A percentile compares a stretch with the other conserved stretches of the same genome.
These are phyloP conservation scores for Sinelater perroti DNA, from an alignment of 2,888 invertebrate genomes.

Conservation along the genomic window DNA sequence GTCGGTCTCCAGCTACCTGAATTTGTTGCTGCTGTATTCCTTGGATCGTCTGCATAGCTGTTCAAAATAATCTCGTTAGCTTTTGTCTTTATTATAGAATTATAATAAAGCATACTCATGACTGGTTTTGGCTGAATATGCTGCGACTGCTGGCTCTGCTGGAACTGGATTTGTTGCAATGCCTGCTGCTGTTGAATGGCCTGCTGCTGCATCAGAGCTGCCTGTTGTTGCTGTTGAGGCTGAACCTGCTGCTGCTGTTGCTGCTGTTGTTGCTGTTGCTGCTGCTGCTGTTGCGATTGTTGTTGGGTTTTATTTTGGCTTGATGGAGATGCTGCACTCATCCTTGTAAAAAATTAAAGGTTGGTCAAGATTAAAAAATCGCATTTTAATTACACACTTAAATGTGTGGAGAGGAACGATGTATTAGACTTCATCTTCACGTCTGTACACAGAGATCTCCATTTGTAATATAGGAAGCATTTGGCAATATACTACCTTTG, in stretches of 20 bases:
- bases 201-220: conserved; percentile 50
- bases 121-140: conserved; percentile 67
- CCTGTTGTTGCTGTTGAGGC: conserved; percentile 53
- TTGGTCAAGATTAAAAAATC: not conserved
- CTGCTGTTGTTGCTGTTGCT: conserved; percentile 50
- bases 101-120: conserved; percentile 65
- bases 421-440: conserved; percentile 36
- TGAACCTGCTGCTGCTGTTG: conserved; percentile 61
- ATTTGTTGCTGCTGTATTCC: conserved; percentile 62
- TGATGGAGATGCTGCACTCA: conserved; percentile 61
- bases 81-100: too few species aligned
- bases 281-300: conserved; percentile 59
- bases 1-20: conserved; percentile 63
- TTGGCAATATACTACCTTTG: conserved; percentile 8
- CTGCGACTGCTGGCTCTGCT: conserved; percentile 60
- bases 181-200: conserved; percentile 47
- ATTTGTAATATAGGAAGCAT: conserved; percentile 40
- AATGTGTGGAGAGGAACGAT: conserved; percentile 48
- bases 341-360: conserved; percentile 17
- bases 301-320: conserved; percentile 62
- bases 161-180: conserved; percentile 53
- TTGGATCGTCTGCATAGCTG: conserved; percentile 68
- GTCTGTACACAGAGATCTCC: conserved; percentile 44
- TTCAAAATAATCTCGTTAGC: too few species aligned
- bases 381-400: not conserved